phyloP scores from a whole-genome alignment of 1,140 invertebrate species.

The Bombus breviceps region DNA sequence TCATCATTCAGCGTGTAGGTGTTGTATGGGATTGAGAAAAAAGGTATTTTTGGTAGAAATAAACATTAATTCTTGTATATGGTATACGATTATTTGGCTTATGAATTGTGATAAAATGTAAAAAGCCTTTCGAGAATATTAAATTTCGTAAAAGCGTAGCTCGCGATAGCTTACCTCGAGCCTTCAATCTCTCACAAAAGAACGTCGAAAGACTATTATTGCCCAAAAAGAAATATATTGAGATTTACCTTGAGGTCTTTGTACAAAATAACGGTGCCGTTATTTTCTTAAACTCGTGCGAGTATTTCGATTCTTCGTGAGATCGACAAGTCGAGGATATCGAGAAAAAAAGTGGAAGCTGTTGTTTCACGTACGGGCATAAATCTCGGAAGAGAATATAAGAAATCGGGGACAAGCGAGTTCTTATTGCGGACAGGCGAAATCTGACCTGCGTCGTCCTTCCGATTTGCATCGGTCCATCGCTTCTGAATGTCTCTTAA shows the following conservation, averaged over 20 bases:
- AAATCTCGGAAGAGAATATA: background rate
- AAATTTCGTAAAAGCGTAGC: background rate
- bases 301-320: background rate
- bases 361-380: background rate
- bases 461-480: constrained; percentile 69
- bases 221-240: constrained; percentile 49
- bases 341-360: background rate
- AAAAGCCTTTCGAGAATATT: constrained; percentile 39
- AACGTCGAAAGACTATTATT: constrained; percentile 50
- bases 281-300: background rate
- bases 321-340: background rate
- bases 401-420: constrained; percentile 7
- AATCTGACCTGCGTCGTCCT: constrained; percentile 40
- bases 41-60: background rate
- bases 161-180: too few relatives aligned
- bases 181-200: constrained; percentile 34
- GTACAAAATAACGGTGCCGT: constrained; percentile 10
- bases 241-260: background rate
- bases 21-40: constrained; percentile 18
- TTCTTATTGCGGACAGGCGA: constrained; percentile 37
- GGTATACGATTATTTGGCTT: background rate
- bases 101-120: constrained; percentile 59
- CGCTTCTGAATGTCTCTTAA: constrained; percentile 59
- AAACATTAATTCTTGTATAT: too few relatives aligned
- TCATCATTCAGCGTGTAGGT: constrained; percentile 12